A percentile compares a stretch with the other conserved stretches of the same genome.
Conservation (phyloP, 2,113 vertebrate species). For the Hemichromis elongatus region DNA sequence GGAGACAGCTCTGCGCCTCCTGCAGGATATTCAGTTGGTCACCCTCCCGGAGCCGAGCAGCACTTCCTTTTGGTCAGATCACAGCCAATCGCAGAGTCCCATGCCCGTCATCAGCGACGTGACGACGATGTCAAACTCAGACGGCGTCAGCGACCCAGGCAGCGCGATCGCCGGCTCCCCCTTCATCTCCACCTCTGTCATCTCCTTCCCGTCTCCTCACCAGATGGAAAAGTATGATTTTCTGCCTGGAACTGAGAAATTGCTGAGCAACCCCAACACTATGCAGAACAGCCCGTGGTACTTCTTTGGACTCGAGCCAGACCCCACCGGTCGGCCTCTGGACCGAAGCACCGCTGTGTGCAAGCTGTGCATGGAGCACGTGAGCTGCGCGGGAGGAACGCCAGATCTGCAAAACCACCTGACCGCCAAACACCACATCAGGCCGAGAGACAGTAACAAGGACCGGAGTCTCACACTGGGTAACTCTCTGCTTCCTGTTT, state of each 20-base stretch:
- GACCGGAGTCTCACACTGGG: constrained; percentile 4
- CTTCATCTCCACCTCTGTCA: not conserved
- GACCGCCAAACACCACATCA: constrained; percentile 66
- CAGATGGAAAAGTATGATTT: constrained; percentile 40
- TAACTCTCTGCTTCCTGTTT: not conserved
- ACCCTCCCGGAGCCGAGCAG: constrained; percentile 48
- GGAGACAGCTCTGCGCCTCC: constrained; percentile 69
- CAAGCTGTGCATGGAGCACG: constrained; percentile 69
- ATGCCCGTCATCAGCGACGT: constrained; percentile 57
- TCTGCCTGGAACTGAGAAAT: constrained; percentile 53
- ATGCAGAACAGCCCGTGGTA: constrained; percentile 54
- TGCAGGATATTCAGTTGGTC: constrained; percentile 72
- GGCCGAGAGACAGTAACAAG: constrained; percentile 10
- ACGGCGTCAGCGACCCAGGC: not conserved
- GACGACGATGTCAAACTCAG: constrained; percentile 18
- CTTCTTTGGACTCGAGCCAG: constrained; percentile 67
- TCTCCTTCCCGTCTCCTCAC: not conserved
- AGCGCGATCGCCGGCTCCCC: not conserved
- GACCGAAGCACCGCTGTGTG: constrained; percentile 69
- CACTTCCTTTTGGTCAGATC: constrained; percentile 46
- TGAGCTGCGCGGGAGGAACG: constrained; percentile 63
- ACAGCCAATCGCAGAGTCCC: constrained; percentile 53
- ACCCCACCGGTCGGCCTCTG: constrained; percentile 64
- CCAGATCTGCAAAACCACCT: constrained; percentile 68
- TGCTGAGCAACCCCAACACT: constrained; percentile 44